Conservation (phyloP, 1,140 invertebrate genomes). For the Hermetia illucens region DNA sequence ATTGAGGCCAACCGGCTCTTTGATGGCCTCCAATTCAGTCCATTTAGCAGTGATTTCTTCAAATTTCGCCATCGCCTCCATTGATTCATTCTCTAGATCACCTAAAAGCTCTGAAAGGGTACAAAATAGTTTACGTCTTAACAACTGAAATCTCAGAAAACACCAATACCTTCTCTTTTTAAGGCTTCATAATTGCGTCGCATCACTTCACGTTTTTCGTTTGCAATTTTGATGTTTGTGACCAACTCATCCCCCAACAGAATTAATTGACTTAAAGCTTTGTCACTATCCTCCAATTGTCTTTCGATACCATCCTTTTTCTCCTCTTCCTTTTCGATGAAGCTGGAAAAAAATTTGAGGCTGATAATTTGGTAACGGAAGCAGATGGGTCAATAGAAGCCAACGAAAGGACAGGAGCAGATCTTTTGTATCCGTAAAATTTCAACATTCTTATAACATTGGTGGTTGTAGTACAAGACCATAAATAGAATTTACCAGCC, state of each 20-base stretch:
- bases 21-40: constrained; percentile 51
- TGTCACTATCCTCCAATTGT: constrained; percentile 19
- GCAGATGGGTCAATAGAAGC: no score
- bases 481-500: no score
- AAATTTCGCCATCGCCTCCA: constrained; percentile 38
- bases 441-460: no score
- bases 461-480: no score
- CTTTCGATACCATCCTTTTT: constrained; percentile 20
- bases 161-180: constrained; percentile 17
- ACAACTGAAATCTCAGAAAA: neutral
- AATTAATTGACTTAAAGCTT: constrained; percentile 29
- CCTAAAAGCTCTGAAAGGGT: constrained; percentile 8
- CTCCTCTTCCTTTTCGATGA: neutral
- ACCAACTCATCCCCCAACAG: constrained; percentile 55
- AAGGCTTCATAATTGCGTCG: constrained; percentile 34
- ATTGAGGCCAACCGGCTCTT: constrained; percentile 65
- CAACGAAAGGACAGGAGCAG: no score
- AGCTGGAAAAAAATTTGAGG: neutral
- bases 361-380: no score
- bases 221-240: constrained; percentile 55
- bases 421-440: no score
- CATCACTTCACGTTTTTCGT: constrained; percentile 50
- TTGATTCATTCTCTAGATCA: constrained; percentile 15
- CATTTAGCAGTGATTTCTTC: constrained; percentile 58
- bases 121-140: neutral